A percentile compares a stretch with the other conserved stretches of the same genome.
Evolutionary conservation across 2,113 vertebrate species (phyloP).

Genomic region (Dipodomys ordii): DNA sequence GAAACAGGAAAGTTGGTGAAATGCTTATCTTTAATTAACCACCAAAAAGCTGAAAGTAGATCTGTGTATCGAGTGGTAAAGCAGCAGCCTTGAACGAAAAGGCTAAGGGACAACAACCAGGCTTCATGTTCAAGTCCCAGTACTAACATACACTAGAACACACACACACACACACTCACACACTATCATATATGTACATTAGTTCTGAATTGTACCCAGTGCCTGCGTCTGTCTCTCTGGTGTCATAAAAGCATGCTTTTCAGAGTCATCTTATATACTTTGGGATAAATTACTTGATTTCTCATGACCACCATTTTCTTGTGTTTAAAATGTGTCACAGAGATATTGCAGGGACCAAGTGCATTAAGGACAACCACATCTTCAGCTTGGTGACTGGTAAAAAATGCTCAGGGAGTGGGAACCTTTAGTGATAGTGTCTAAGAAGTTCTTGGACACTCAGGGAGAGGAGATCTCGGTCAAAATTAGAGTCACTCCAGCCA

Average conservation of each 20-base stretch:
- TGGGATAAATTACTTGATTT: neutral
- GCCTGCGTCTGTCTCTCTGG: neutral
- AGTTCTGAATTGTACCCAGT: neutral
- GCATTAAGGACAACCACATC: neutral
- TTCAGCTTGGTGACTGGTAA: neutral
- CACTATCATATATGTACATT: neutral
- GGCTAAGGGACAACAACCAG: too few relatives aligned
- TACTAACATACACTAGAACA: too few relatives aligned
- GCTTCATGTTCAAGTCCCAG: too few relatives aligned
- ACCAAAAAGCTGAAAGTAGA: too few relatives aligned
- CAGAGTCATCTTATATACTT: neutral
- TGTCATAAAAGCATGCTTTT: neutral
- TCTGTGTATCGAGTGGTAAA: too few relatives aligned
- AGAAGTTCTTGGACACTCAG: neutral
- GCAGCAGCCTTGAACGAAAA: too few relatives aligned
- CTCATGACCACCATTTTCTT: neutral
- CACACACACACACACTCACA: too few relatives aligned
- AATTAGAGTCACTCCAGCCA: neutral
- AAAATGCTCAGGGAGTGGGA: neutral
- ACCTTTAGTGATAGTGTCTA: neutral
- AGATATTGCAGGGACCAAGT: neutral
- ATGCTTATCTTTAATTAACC: too few relatives aligned
- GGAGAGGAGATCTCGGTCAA: neutral
- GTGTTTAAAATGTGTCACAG: conserved; percentile 2
- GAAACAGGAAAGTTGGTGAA: too few relatives aligned